Evolutionary conservation across 2,797 vertebrate genomes (phyloP), one percentile per base, ranked within the genome.

Genomic region (Melanitta fusca): DNA sequence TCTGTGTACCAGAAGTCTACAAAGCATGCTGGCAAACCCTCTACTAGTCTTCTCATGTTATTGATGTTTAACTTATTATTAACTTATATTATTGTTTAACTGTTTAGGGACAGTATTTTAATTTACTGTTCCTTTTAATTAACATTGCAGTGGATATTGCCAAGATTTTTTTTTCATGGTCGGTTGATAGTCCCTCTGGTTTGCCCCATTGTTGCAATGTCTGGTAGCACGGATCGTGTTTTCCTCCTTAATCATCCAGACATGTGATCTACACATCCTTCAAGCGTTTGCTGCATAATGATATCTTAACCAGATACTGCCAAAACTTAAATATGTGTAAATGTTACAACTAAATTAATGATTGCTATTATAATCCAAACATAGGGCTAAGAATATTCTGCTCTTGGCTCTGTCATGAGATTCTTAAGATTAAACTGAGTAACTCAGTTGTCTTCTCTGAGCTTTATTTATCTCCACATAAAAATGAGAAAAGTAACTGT

Each of bases 181-280:
- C 49, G 51, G 14, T 22, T 69, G 39, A 45, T 78, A n/a, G 25
- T 91, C 25, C 19, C 14, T 51, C 24, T 53, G 24, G 20, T 57
- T 84, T 81, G 10, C 41, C 13, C 8, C 5, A 5, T 13, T 85
- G 38, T 84, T 91, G 79, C 3, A 1, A 21, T 45, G 22, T 75
- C 30, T 85, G 1, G 1, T 36, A 82, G 68, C 24, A 21, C 43
- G 75, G 68, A 92, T 57, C 4, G 4, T 8, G 27, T 64, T 27
- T 75, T 78, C 14, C 32, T 43, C 14, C 28, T 43, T 43, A 72
- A 65, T 61, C 11, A 22, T 30, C 49, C 30, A 75, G 38, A 8
- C 36, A 6, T 0, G 0, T 47, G 86, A 51, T 36, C 58, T 53
- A 12, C 14, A 6, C 1, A 3, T 61, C 43, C 43, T 84, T 18